Base-by-base conservation (phyloP, 53 echinoderm and acorn worm species). In the Henricia sp. region DNA sequence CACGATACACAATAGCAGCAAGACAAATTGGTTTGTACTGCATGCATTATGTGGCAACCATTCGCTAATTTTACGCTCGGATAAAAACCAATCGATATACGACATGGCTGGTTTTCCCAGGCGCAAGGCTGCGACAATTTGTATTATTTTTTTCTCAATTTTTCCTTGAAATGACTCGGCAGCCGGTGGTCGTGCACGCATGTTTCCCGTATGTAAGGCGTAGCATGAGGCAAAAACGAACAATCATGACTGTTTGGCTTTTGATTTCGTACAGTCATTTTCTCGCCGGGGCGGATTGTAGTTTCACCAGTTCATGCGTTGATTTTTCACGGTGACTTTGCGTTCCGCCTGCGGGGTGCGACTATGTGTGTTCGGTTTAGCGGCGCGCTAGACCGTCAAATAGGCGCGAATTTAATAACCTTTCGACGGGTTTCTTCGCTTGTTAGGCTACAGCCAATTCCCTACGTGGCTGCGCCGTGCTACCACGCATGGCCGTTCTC, bases 1-100 rank as follows among this genome's bases (percentile, higher is more conserved):
- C n/a, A n/a, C n/a, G n/a, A n/a, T n/a, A n/a, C n/a, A n/a, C n/a
- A n/a, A n/a, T n/a, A n/a, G n/a, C n/a, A n/a, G n/a, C n/a, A n/a
- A n/a, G n/a, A n/a, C n/a, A n/a, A n/a, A n/a, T n/a, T n/a, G n/a
- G n/a, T n/a, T n/a, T n/a, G n/a, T 50, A 64, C 43, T 73, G 37
- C 54, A 37, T 64, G n/a, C 64, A 63, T 72, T 72, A 62, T 80
- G 80, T 50, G 48, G 10, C 35, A 17, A 60, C 32, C 33, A 80
- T 64, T 64, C 58, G 29, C 29, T 50, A 64, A 80, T 80, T 80
- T 80, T 60, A 39, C 80, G 80, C 80, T 63, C 48, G 36, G 80
- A 19, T 14, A 28, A 3, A 10, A 38, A 36, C 63, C 63, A 34
- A 80, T 80, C 80, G 64, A 80, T 80, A n/a, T n/a, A 51, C 64